phyloP scores from a whole-genome alignment of 2,113 vertebrate genomes.

The Balaenoptera acutorostrata region DNA sequence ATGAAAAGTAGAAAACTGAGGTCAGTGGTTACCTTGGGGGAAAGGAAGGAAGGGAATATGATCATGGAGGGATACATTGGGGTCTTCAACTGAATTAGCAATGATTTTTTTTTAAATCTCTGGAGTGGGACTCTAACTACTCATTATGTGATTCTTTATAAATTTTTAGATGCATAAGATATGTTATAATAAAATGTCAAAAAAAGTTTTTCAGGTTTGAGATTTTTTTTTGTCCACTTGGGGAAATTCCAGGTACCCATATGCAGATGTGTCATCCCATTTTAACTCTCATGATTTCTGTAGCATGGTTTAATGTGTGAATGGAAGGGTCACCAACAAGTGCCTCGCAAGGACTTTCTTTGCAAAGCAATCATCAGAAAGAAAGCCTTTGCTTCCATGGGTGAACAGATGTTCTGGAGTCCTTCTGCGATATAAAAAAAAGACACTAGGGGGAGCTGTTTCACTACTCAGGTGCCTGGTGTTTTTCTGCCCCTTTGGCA shows the following conservation, averaged over 20 bases:
- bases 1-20: not conserved
- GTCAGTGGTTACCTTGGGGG: not conserved
- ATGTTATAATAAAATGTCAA: not conserved
- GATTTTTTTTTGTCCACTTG: not conserved
- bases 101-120: not conserved
- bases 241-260: not conserved
- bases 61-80: not conserved
- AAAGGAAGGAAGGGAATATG: not conserved
- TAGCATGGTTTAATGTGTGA: not conserved
- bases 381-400: not conserved
- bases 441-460: constrained; percentile 58
- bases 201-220: not conserved
- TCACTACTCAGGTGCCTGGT: constrained; percentile 14
- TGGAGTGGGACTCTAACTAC: not conserved
- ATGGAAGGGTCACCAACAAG: not conserved
- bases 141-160: not conserved
- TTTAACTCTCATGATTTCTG: not conserved
- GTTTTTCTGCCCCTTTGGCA: not conserved
- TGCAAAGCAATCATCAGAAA: not conserved
- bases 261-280: not conserved
- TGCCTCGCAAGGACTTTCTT: not conserved
- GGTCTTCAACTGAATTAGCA: not conserved
- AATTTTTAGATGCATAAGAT: not conserved
- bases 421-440: not conserved
- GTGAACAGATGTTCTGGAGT: not conserved